Conservation (phyloP, 2,888 invertebrate genomes). For the Chironomus tentans region DNA sequence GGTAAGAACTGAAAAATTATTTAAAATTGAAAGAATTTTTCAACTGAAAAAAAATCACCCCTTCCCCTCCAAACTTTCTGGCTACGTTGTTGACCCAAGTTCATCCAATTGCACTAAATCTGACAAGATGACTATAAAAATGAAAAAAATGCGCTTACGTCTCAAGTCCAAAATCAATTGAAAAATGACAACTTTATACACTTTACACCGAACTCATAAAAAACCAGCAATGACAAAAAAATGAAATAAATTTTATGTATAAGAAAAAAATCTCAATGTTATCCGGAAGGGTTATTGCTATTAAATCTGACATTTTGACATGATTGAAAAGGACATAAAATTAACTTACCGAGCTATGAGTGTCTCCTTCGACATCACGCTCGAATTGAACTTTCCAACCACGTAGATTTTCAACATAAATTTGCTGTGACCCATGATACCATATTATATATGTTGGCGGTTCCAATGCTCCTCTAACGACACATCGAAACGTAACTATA, state of each 20-base stretch:
- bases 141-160: no score
- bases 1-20: no score
- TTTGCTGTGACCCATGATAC: constrained; percentile 52
- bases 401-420: constrained; percentile 27
- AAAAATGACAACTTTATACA: no score
- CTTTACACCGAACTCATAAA: not conserved
- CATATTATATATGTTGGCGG: constrained; percentile 82
- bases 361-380: constrained; percentile 16
- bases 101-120: no score
- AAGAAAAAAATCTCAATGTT: not conserved
- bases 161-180: no score
- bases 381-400: constrained; percentile 27
- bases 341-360: constrained; percentile 26
- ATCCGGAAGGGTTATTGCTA: not conserved
- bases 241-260: not conserved
- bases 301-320: not conserved
- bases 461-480: constrained; percentile 74
- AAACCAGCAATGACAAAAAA: not conserved
- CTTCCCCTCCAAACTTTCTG: no score
- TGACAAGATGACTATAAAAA: no score
- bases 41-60: no score
- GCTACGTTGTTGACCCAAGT: no score
- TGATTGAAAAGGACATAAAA: not conserved
- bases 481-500: constrained; percentile 69
- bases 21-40: no score